phyloP scores from a whole-genome alignment of 2,797 vertebrate genomes.

The Tapirus indicus region DNA sequence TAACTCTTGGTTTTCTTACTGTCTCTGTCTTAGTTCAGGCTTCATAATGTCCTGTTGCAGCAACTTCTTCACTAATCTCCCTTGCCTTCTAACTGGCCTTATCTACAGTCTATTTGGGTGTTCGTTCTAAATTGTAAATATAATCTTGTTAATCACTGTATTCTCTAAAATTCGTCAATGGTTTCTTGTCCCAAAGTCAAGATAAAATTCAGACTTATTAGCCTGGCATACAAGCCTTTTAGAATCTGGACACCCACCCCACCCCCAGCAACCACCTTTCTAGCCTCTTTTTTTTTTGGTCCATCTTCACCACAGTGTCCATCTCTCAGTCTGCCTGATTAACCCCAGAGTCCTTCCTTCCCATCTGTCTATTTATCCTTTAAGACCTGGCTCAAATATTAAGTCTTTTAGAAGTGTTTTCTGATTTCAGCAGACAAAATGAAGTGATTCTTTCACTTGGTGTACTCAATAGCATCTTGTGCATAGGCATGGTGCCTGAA shows the following conservation, averaged over 20 bases:
- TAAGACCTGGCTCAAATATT: slow-evolving; percentile 17
- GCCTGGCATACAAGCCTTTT: slow-evolving; percentile 14
- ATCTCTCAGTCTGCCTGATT: not conserved
- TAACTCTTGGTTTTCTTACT: slow-evolving; percentile 45
- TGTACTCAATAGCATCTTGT: not conserved
- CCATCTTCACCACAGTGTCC: not conserved
- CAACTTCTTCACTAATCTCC: not conserved
- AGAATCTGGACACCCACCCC: not conserved
- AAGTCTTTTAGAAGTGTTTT: slow-evolving; percentile 39
- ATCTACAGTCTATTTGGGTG: not conserved
- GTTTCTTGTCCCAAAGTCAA: slow-evolving; percentile 41
- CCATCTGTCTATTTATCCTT: slow-evolving; percentile 23
- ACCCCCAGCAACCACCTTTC: not conserved
- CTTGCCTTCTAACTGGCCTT: slow-evolving; percentile 57
- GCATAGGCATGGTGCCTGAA: not conserved
- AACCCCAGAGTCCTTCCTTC: not conserved
- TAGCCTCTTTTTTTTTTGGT: not conserved
- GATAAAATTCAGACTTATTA: slow-evolving; percentile 34
- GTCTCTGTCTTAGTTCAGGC: slow-evolving; percentile 43
- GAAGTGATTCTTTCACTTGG: not conserved
- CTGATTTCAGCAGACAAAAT: slow-evolving; percentile 15
- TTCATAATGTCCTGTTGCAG: slow-evolving; percentile 5
- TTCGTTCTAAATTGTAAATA: slow-evolving; percentile 54
- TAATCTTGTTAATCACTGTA: slow-evolving; percentile 19
- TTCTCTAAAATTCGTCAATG: slow-evolving; percentile 17